Evolutionary conservation across 2,113 vertebrate species (phyloP), one percentile per base, ranked within the genome.

Genomic region (Struthio camelus): DNA sequence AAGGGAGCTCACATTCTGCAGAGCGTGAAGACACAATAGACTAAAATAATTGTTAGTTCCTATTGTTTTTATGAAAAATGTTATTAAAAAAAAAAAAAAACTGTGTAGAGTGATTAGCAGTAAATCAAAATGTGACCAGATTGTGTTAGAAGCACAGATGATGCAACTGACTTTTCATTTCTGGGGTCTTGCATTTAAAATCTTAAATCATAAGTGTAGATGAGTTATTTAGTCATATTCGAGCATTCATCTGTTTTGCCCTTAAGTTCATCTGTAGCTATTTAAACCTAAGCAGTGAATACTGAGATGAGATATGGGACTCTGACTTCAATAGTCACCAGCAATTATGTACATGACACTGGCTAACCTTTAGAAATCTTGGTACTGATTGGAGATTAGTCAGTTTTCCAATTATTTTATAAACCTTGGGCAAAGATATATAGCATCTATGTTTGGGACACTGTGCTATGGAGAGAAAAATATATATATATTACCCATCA

Each of bases 111-210:
- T 58, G 75, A 87, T 91, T 94, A 84, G 13, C 34, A 76, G 32
- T 96, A 94, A 96, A 97, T 94, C 67, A 94, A 66, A 94, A 94
- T 64, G 32, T 67, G 58, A 82, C 36, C 78, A 96, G 84, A 87
- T 85, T 91, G 75, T 78, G 53, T 73, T 93, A 91, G 23, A 89
- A 86, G 77, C 89, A 77, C 30, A 89, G 75, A 97, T 91, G 89
- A 97, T 93, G 71, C 64, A 94, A 93, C 6, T 50, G 64, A 16
- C 16, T 87, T 95, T 94, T 92, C 5, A 58, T 93, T 95, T 93
- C 89, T 91, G 14, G 27, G 36, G 75, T 95, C 54, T 66, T 70
- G 85, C 27, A 70, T 80, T 94, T 88, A 75, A 50, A 72, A 86
- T 62, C 70, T 20, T 94, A 95, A 91, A 87, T 91, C 84, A 89